Conservation (phyloP, 2,113 vertebrate species). For the Malurus elegans region DNA sequence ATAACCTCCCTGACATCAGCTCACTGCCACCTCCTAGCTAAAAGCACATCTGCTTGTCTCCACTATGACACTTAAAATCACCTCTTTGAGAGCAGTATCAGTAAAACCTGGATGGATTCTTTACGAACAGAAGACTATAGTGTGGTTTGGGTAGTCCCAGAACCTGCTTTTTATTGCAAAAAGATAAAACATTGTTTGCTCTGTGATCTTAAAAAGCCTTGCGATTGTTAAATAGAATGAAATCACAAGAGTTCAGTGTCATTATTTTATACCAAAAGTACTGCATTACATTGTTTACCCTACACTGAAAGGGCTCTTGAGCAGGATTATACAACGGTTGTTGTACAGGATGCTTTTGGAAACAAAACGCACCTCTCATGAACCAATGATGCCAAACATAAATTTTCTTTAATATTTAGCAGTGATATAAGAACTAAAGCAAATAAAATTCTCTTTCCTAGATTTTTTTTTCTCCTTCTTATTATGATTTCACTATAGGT, state of each 20-base stretch:
- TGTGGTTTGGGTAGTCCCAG: not conserved
- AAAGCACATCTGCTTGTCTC: not conserved
- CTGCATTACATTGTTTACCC: not conserved
- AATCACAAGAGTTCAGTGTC: not conserved
- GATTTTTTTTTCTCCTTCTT: not conserved
- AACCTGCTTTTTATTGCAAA: not conserved
- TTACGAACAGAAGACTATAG: not conserved
- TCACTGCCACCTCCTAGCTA: not conserved
- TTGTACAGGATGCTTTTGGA: not conserved
- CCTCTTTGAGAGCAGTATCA: not conserved
- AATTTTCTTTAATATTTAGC: not conserved
- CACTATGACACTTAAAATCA: not conserved
- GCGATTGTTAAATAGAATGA: not conserved
- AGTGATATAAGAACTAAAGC: not conserved
- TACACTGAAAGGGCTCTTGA: slow-evolving; percentile 3
- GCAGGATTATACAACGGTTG: not conserved
- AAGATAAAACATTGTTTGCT: not conserved
- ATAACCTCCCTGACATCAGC: not conserved
- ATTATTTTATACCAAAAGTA: not conserved
- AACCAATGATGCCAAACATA: not conserved
- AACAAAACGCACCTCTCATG: slow-evolving; percentile 7
- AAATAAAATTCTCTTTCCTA: not conserved
- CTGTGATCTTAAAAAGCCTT: not conserved
- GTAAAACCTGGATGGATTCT: not conserved
- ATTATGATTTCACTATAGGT: not conserved